phyloP scores from a whole-genome alignment of 1,140 invertebrate genomes.

The Bathynomus jamesi region DNA sequence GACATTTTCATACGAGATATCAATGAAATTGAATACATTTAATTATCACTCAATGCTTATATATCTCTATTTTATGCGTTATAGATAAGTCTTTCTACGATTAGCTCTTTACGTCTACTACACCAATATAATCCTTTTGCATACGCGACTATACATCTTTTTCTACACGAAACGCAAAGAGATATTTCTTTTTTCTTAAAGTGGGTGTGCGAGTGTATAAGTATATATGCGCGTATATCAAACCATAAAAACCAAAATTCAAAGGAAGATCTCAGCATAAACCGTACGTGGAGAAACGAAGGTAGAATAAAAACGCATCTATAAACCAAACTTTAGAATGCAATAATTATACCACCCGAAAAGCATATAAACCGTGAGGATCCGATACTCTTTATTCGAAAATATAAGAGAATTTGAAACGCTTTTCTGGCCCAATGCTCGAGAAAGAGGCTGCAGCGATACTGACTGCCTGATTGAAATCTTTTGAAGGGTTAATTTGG shows the following conservation, averaged over 20 bases:
- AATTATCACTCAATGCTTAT: background rate
- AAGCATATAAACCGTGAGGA: background rate
- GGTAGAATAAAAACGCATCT: no score
- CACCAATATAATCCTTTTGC: no score
- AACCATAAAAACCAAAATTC: no score
- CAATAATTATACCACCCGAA: background rate
- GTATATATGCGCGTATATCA: no score
- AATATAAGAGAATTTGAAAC: background rate
- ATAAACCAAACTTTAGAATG: background rate
- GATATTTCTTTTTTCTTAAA: no score
- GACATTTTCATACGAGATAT: background rate
- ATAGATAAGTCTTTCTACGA: background rate
- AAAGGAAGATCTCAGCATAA: no score
- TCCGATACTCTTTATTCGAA: background rate
- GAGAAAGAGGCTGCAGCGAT: no score
- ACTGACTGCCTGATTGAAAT: background rate
- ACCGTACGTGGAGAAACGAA: no score
- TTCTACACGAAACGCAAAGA: no score
- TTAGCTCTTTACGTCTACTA: background rate
- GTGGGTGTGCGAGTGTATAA: no score
- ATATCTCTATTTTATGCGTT: background rate
- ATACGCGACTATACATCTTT: no score
- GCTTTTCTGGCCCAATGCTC: no score
- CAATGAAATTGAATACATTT: background rate
- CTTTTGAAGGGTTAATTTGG: background rate